Evolutionary conservation across 2,113 vertebrate species (phyloP).

Genomic region (Labeo catla): DNA sequence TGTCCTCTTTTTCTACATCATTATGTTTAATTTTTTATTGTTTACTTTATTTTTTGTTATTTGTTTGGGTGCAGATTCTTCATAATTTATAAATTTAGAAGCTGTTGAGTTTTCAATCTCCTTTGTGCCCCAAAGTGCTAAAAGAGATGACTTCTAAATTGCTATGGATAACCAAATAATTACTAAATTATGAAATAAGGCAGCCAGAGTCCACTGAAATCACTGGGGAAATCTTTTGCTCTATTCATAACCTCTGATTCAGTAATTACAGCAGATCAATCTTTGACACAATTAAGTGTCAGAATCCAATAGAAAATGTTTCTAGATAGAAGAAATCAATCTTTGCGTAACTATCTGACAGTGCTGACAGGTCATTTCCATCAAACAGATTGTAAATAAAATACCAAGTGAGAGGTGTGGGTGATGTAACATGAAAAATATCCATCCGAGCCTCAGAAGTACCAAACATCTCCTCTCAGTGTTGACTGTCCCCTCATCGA

Average conservation of each 20-base stretch:
- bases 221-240: conserved; percentile 70
- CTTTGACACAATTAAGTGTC: conserved; percentile 81
- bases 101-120: not conserved
- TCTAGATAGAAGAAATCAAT: conserved; percentile 63
- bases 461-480: conserved; percentile 17
- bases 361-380: conserved; percentile 3
- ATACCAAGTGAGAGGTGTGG: conserved; percentile 38
- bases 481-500: conserved; percentile 44
- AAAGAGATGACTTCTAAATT: not conserved
- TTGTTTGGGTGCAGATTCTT: not conserved
- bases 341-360: not conserved
- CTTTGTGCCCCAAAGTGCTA: not conserved
- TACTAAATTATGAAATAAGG: conserved; percentile 35
- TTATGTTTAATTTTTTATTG: no score
- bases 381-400: conserved; percentile 27
- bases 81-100: not conserved
- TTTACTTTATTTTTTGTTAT: not conserved
- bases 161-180: not conserved
- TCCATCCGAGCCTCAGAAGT: not conserved
- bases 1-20: no score
- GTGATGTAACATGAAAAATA: conserved; percentile 45
- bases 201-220: conserved; percentile 62
- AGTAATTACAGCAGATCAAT: conserved; percentile 84
- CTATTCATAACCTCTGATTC: conserved; percentile 78
- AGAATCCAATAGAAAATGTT: conserved; percentile 74